Evolutionary conservation across 2,113 vertebrate genomes (phyloP).

Genomic region (Vimba vimba): DNA sequence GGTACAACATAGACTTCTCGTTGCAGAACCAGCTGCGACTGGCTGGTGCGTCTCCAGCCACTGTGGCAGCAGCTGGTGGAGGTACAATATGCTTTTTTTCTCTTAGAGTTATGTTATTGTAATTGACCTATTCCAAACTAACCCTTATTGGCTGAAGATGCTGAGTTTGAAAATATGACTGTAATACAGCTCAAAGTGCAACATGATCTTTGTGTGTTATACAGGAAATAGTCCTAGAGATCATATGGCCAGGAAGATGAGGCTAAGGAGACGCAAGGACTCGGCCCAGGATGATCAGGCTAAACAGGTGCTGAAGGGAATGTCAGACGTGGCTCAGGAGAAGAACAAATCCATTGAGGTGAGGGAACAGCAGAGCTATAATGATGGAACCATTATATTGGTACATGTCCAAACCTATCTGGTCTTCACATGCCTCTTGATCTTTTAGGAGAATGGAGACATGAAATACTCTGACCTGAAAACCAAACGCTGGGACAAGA

Average conservation of each 20-base stretch:
- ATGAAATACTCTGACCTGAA: constrained; percentile 81
- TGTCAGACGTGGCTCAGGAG: constrained; percentile 94
- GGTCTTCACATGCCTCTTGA: not conserved
- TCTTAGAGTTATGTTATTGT: not conserved
- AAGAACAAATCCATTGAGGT: constrained; percentile 95
- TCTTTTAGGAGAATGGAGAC: constrained; percentile 83
- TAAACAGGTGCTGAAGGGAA: constrained; percentile 97
- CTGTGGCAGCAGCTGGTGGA: constrained; percentile 85
- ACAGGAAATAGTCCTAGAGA: constrained; percentile 81
- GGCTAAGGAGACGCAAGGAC: constrained; percentile 90
- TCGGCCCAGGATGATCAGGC: constrained; percentile 93
- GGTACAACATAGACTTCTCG: constrained; percentile 99
- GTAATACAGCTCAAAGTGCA: not conserved
- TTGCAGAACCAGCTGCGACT: constrained; percentile 95
- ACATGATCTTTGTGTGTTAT: not conserved
- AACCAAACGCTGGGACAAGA: constrained; percentile 90
- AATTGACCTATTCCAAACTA: not conserved
- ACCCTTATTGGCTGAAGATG: not conserved
- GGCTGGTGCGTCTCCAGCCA: constrained; percentile 93
- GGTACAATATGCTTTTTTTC: constrained; percentile 66
- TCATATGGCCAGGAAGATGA: constrained; percentile 92
- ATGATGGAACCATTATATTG: not conserved
- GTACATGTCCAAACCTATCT: not conserved
- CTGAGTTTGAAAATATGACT: not conserved
- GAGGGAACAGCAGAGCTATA: not conserved